Conservation (phyloP, 2,113 vertebrate genomes). For the Leucopsar rothschildi region DNA sequence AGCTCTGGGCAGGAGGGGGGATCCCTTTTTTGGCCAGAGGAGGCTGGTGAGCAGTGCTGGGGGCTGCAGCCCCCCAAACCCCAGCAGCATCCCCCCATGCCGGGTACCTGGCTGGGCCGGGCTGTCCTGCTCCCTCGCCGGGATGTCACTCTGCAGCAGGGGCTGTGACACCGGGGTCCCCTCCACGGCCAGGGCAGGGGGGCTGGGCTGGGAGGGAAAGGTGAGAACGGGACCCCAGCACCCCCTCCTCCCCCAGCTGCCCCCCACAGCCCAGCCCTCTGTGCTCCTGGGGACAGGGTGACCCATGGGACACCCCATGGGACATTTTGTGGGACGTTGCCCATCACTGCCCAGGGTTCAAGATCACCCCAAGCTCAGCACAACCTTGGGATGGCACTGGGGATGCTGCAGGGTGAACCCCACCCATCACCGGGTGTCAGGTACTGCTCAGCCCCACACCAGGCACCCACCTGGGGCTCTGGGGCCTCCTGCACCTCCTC, state of each 20-base stretch:
- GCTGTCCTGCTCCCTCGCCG: accelerated
- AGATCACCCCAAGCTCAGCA: neutral
- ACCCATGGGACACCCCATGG: accelerated
- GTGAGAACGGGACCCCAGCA: accelerated
- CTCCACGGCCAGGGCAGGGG: accelerated
- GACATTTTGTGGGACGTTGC: neutral
- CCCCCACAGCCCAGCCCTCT: neutral
- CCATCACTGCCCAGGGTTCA: neutral
- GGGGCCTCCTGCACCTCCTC: neutral
- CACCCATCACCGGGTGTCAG: neutral
- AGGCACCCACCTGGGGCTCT: neutral
- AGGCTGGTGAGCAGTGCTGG: neutral
- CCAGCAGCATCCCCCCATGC: accelerated
- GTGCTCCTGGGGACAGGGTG: neutral
- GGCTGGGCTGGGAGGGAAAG: neutral
- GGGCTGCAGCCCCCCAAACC: neutral
- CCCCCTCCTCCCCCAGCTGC: accelerated
- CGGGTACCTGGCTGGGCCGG: neutral
- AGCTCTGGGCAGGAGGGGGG: too few species aligned
- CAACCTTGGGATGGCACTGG: neutral
- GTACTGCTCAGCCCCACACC: neutral
- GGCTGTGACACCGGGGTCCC: neutral
- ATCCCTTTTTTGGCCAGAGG: neutral
- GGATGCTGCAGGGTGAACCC: neutral
- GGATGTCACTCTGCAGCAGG: neutral